A percentile compares a stretch with the other conserved stretches of the same genome.
phyloP scores from a whole-genome alignment of 1,140 invertebrate species.

The Phenacoccus solenopsis region DNA sequence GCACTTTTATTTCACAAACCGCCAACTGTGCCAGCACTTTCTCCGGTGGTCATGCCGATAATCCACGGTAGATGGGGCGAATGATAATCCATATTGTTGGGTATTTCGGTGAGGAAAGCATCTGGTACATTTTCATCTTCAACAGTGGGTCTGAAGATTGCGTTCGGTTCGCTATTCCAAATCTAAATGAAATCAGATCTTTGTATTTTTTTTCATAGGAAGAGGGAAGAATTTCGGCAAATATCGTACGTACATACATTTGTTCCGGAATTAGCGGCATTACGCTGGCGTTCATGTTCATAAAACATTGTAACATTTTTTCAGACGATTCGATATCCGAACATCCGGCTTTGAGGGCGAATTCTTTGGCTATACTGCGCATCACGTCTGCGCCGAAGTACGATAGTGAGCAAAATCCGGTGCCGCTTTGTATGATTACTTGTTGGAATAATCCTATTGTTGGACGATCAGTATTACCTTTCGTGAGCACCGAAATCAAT shows the following conservation, averaged over 20 bases:
- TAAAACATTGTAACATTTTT: conserved; percentile 5
- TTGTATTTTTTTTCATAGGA: no score
- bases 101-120: neutral
- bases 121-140: neutral
- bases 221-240: no score
- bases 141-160: neutral
- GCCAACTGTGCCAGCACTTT: neutral
- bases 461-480: no score
- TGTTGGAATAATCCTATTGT: conserved; percentile 33
- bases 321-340: neutral
- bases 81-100: neutral
- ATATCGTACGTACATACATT: conserved; percentile 11
- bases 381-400: neutral
- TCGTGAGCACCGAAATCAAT: no score
- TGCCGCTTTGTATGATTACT: conserved; percentile 36
- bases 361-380: conserved; percentile 11
- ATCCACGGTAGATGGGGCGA: neutral
- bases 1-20: neutral
- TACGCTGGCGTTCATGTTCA: neutral
- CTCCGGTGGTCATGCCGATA: neutral
- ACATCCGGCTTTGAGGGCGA: conserved; percentile 18
- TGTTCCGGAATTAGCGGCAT: neutral
- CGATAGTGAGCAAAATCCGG: conserved; percentile 38
- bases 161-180: neutral
- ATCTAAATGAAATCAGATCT: neutral